Percentiles rank a stretch among this genome's conserved stretches.
These are phyloP conservation scores for Conops quadrifasciatus DNA, from an alignment of 2,888 invertebrate species.

Conservation along the genomic window DNA sequence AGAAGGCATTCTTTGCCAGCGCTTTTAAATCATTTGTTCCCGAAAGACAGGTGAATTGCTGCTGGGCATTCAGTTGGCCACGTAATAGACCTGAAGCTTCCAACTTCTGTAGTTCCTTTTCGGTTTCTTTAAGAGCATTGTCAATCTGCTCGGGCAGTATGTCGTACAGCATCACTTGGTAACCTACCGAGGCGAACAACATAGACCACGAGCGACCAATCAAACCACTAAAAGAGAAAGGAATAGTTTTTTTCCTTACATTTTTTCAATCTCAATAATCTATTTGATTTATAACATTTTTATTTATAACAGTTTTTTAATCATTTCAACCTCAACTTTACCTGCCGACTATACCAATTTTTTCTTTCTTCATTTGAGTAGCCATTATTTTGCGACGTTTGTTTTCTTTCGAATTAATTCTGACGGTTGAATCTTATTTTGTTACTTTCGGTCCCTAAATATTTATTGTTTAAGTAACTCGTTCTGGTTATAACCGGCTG, in stretches of 20 bases:
- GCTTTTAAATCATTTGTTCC: conserved; percentile 76
- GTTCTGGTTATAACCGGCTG: background rate
- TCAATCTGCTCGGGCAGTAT: conserved; percentile 78
- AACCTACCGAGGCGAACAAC: conserved; percentile 93
- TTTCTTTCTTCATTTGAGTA: conserved; percentile 68
- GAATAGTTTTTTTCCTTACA: too few species aligned
- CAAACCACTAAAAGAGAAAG: conserved; percentile 75
- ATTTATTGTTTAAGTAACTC: background rate
- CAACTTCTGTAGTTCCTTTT: conserved; percentile 75
- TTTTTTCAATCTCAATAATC: background rate
- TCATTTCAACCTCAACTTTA: conserved; percentile 56
- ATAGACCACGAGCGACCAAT: conserved; percentile 98
- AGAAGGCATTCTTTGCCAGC: conserved; percentile 77
- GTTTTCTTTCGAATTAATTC: conserved; percentile 38
- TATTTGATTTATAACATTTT: background rate
- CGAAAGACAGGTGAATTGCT: conserved; percentile 81
- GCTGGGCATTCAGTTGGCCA: conserved; percentile 75
- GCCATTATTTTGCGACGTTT: conserved; percentile 49
- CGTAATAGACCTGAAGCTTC: conserved; percentile 78
- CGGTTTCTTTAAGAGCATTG: conserved; percentile 78
- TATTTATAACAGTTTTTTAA: background rate
- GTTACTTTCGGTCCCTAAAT: background rate
- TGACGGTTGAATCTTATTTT: background rate
- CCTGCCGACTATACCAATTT: conserved; percentile 82
- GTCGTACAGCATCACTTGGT: conserved; percentile 87